phyloP scores from a whole-genome alignment of 2,797 vertebrate species.

The Pseudomugil tenellus region DNA sequence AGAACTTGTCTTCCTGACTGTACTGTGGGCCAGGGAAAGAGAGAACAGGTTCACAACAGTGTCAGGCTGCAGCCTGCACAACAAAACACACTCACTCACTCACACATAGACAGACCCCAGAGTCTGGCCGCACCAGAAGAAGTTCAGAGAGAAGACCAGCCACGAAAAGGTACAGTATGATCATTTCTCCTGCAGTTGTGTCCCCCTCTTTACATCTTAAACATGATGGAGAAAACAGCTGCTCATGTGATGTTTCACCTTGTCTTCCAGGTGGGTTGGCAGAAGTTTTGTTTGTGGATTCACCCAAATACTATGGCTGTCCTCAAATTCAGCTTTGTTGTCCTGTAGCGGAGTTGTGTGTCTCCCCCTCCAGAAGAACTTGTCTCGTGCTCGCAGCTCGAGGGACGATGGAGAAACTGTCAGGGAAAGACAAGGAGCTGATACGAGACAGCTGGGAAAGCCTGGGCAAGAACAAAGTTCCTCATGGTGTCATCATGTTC shows the following conservation, averaged over 20 bases:
- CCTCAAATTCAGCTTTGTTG: constrained; percentile 44
- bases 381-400: constrained; percentile 47
- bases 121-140: constrained; percentile 54
- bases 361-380: constrained; percentile 55
- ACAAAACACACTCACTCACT: constrained; percentile 32
- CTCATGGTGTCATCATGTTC: constrained; percentile 91
- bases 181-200: constrained; percentile 23
- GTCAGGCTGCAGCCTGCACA: constrained; percentile 69
- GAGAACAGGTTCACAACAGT: constrained; percentile 78
- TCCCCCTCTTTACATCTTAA: constrained; percentile 16
- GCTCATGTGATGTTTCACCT: constrained; percentile 54
- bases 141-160: constrained; percentile 72
- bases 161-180: constrained; percentile 72
- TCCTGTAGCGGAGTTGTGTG: constrained; percentile 66
- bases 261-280: constrained; percentile 66
- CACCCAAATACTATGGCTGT: constrained; percentile 48
- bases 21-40: constrained; percentile 71
- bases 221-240: constrained; percentile 16
- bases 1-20: constrained; percentile 77
- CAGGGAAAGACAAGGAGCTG: constrained; percentile 87
- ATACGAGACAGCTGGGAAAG: constrained; percentile 93
- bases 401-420: constrained; percentile 83
- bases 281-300: constrained; percentile 60
- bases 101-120: constrained; percentile 49
- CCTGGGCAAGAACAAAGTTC: constrained; percentile 89